Percentiles rank a stretch among this genome's conserved stretches.
phyloP scores from a whole-genome alignment of 2,797 vertebrate species.

The Forpus xanthops region DNA sequence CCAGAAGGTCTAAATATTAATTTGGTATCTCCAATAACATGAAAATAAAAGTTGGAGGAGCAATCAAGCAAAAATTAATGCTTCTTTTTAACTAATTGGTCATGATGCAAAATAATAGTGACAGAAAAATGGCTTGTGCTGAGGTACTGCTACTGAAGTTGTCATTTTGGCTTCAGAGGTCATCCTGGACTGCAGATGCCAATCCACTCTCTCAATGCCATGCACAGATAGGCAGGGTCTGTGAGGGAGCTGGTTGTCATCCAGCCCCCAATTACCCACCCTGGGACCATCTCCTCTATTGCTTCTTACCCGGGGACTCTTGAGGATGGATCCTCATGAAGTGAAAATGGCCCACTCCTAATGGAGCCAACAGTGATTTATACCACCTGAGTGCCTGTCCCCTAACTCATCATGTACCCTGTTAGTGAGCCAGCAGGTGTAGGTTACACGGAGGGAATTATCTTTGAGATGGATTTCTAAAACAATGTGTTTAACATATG shows the following conservation, averaged over 20 bases:
- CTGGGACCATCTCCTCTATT: rapidly evolving
- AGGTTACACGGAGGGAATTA: neutral
- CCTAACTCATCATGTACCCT: neutral
- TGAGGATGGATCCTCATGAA: neutral
- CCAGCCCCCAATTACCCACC: neutral
- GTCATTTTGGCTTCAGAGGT: neutral
- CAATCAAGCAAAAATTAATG: neutral
- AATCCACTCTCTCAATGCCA: neutral
- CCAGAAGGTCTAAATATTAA: neutral
- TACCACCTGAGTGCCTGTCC: neutral
- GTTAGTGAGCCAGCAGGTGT: neutral
- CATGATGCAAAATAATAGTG: neutral
- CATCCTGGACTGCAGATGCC: neutral
- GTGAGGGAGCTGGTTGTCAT: neutral
- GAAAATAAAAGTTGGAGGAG: neutral
- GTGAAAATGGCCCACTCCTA: neutral
- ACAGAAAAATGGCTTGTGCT: neutral
- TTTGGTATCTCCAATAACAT: neutral
- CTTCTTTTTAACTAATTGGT: neutral
- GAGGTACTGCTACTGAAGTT: neutral
- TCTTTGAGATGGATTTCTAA: slow-evolving; percentile 45
- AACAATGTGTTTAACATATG: slow-evolving; percentile 70
- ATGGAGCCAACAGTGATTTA: neutral
- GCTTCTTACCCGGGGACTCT: neutral
- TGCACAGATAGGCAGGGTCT: neutral